A percentile compares a stretch with the other conserved stretches of the same genome.
Evolutionary conservation across 2,113 vertebrate species (phyloP).

Genomic region (Mesocricetus auratus): DNA sequence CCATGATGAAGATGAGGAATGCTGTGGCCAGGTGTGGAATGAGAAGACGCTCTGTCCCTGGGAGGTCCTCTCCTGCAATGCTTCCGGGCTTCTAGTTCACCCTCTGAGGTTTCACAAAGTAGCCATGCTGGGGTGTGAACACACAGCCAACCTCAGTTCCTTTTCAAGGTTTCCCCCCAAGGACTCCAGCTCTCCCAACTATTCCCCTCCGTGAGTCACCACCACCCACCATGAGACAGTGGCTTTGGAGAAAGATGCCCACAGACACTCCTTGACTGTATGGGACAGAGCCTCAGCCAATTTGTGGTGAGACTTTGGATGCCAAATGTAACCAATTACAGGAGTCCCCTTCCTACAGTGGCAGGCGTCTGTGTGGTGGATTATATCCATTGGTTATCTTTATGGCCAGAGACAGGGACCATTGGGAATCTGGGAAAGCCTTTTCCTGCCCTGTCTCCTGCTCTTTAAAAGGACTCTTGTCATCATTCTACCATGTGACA

Average conservation of each 20-base stretch:
- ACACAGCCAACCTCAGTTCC: slow-evolving; percentile 59
- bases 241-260: slow-evolving; percentile 52
- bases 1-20: background rate
- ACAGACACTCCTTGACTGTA: slow-evolving; percentile 70
- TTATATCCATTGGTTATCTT: background rate
- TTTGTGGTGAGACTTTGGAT: slow-evolving; percentile 62
- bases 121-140: slow-evolving; percentile 45
- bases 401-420: background rate
- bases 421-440: background rate
- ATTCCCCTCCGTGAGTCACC: slow-evolving; percentile 10
- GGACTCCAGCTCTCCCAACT: background rate
- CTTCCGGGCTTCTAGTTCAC: slow-evolving; percentile 39
- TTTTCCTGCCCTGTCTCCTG: background rate
- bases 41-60: background rate
- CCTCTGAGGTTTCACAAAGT: slow-evolving; percentile 52
- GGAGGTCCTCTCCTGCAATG: slow-evolving; percentile 34
- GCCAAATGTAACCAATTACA: slow-evolving; percentile 65
- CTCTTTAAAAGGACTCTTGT: background rate
- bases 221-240: background rate
- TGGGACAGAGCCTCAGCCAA: slow-evolving; percentile 59
- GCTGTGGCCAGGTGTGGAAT: background rate
- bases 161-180: slow-evolving; percentile 28
- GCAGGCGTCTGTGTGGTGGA: slow-evolving; percentile 23
- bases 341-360: slow-evolving; percentile 52
- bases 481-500: background rate